Evolutionary conservation across 2,113 vertebrate genomes (phyloP), one percentile per base, ranked within the genome.

Genomic region (Rana temporaria): DNA sequence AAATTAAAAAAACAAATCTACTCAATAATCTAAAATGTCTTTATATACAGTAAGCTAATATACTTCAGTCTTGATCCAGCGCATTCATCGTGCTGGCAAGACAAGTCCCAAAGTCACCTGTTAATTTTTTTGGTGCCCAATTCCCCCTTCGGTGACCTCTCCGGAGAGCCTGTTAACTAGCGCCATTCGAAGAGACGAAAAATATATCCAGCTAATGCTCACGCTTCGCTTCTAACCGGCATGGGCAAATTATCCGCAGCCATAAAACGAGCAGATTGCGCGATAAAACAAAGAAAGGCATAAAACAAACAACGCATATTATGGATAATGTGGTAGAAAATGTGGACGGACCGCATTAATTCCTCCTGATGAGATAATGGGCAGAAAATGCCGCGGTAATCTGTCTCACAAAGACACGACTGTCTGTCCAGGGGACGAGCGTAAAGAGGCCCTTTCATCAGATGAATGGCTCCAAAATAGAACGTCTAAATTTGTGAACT

Each of bases 211-310:
- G 2, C 19, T 48, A 69, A 48, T 70, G 69, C 18, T n/a, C 26
- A 30, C 30, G 22, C 32, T 70, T 60, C 66, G 2, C n/a, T 59
- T 48, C 42, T 68, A 69, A 79, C 30, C 12, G 53, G 78, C 32
- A 60, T 19, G 6, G 56, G 65, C 65, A 79, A 59, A 79, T 79
- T 70, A 79, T 48, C 69, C 32, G 16, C 55, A 18, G 78, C 34
- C 65, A 70, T 79, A 79, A 79, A 79, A 79, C 7, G 65, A 60
- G 70, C 79, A 81, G 68, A 81, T 81, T 72, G 68, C 16, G n/a
- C 57, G 19, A 73, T 73, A 65, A 73, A 73, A 64, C 60, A 74
- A 53, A 82, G 60, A 55, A 56, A 57, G 69, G 56, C n/a, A 79
- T 79, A 79, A 73, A 56, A 74, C 59, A 82, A 82, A 65, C 65